These are phyloP conservation scores for Falco concolor DNA, from an alignment of 2,797 vertebrate genomes.

Conservation along the genomic window DNA sequence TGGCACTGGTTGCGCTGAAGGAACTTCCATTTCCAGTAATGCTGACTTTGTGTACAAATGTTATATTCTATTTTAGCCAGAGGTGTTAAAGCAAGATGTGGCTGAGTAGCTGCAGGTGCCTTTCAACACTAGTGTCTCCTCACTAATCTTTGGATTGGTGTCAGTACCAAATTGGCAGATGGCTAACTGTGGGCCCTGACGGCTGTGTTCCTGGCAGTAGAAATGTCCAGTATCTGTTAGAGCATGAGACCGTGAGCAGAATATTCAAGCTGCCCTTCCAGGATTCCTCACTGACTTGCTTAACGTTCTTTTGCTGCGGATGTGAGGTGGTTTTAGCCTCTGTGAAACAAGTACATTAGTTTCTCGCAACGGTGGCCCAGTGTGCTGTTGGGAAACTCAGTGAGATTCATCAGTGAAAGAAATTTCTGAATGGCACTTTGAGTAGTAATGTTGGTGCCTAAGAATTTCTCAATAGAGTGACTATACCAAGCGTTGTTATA, in stretches of 20 bases:
- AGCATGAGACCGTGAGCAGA: background rate
- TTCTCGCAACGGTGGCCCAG: background rate
- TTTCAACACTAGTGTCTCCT: background rate
- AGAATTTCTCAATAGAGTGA: background rate
- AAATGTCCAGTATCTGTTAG: background rate
- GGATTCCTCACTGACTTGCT: background rate
- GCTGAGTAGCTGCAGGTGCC: background rate
- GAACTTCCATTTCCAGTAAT: background rate
- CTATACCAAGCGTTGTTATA: background rate
- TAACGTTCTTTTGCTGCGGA: background rate
- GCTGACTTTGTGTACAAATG: background rate
- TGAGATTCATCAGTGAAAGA: background rate
- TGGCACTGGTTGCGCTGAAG: background rate
- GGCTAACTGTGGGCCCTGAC: background rate
- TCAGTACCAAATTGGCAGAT: background rate
- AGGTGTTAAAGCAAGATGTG: background rate
- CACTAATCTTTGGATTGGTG: background rate
- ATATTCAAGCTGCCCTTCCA: background rate
- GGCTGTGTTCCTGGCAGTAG: background rate
- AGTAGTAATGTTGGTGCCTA: background rate
- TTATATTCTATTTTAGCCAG: background rate
- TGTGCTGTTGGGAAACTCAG: background rate
- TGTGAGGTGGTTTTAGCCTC: background rate
- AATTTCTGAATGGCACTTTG: background rate
- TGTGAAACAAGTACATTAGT: background rate